phyloP scores from a whole-genome alignment of 2,888 invertebrate genomes.

The Pachliopta kotzebuea region DNA sequence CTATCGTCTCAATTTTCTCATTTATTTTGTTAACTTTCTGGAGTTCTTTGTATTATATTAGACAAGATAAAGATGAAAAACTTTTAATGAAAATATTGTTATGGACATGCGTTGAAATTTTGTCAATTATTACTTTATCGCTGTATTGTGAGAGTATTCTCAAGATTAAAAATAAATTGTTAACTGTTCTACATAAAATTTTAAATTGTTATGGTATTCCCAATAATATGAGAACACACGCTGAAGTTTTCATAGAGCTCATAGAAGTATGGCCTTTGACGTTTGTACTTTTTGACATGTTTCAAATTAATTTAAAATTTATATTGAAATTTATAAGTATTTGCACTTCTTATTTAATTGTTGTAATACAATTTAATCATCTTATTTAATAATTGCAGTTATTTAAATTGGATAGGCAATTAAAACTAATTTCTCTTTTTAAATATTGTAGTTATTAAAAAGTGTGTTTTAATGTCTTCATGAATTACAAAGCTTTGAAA shows the following conservation, averaged over 20 bases:
- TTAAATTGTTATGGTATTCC: constrained; percentile 61
- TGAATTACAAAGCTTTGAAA: no score
- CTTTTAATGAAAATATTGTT: constrained; percentile 42
- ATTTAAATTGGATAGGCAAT: no score
- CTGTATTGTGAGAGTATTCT: constrained; percentile 50
- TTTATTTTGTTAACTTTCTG: constrained; percentile 54
- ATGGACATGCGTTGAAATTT: constrained; percentile 47
- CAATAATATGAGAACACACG: constrained; percentile 50
- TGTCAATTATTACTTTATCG: constrained; percentile 47
- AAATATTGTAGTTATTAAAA: no score
- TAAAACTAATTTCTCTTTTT: no score
- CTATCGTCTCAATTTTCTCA: constrained; percentile 44
- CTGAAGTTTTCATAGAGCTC: constrained; percentile 60
- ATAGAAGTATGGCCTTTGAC: constrained; percentile 53
- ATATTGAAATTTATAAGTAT: constrained; percentile 63
- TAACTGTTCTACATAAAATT: constrained; percentile 53
- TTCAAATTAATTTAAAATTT: constrained; percentile 58
- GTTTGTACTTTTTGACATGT: constrained; percentile 51
- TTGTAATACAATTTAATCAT: constrained; percentile 60
- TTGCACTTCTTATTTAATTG: constrained; percentile 61
- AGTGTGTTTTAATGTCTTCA: no score
- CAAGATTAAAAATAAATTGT: constrained; percentile 46
- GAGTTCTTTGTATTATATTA: constrained; percentile 48
- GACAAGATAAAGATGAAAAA: constrained; percentile 36
- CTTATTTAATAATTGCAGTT: constrained; percentile 38